Base-by-base conservation (phyloP, 2,888 invertebrate species). In the Palloptera scutellata region DNA sequence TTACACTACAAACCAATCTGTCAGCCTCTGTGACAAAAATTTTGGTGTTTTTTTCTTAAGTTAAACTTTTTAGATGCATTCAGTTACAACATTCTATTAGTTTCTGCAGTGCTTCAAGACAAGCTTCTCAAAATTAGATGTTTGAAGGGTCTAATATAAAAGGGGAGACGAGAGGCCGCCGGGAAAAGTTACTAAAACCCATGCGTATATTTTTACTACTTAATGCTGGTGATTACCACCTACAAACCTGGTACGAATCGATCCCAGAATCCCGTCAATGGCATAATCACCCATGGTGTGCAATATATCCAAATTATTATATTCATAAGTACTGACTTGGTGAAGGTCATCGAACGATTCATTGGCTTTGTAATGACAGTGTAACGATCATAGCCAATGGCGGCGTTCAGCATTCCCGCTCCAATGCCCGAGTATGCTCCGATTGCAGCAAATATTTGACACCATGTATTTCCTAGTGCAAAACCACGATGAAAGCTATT, bases 261-360 rank as follows among this genome's bases (percentile, higher is more conserved):
- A 55, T 94, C 93, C 94, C 95, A 96, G 61, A 94, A 88, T 79
- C 92, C 91, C 64, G 93, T 87, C 10, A 92, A 83, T 0, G 95
- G 95, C 79, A 95, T 84, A 30, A 93, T 83, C 1, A 90, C 91
- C 93, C 94, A 95, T 0, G 94, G 94, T 17, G 91, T 87, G 1
- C 91, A 88, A 80, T 93, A 94, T 5, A 88, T 81, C 94, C 94
- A 95, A 67, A 92, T 88, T 60, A 90, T 84, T 0, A 89, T 81
- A 57, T 94, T 89, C 87, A 94, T 90, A 41, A 92, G 78, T 43
- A 93, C 79, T 4, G 92, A 93, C 84, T 94, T 93, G 13, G 91
- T 91, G 67, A 88, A 88, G 0, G 92, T 92, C 73, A 95, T 82
- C 76, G 92, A 91, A 6, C 94, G 92, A 78, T 93, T 93, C 74